A percentile compares a stretch with the other conserved stretches of the same genome.
These are phyloP conservation scores for Scolopax bukidnonensis DNA, from an alignment of 2,797 vertebrate species.

Conservation along the genomic window DNA sequence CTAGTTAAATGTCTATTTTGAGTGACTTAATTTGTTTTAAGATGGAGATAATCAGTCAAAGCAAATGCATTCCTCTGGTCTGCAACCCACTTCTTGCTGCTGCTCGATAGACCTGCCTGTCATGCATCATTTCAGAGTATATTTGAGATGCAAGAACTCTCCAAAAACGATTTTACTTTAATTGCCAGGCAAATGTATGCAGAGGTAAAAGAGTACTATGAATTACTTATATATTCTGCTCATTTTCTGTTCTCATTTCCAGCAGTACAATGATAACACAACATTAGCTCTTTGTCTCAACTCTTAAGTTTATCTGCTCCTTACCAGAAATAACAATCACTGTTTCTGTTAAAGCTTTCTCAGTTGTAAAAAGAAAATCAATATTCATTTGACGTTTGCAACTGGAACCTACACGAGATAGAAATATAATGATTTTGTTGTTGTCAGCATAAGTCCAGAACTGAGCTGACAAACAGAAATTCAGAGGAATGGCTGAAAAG, in stretches of 20 bases:
- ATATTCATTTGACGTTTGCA: slow-evolving; percentile 50
- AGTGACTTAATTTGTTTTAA: not conserved
- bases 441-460: slow-evolving; percentile 4
- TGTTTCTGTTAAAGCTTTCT: slow-evolving; percentile 32
- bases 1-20: not conserved
- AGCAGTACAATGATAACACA: not conserved
- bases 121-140: not conserved
- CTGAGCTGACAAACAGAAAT: slow-evolving; percentile 36
- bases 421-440: slow-evolving; percentile 32
- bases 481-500: not conserved
- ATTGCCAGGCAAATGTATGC: not conserved
- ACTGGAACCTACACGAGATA: not conserved
- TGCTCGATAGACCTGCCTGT: not conserved
- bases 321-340: not conserved
- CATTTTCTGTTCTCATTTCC: not conserved
- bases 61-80: not conserved
- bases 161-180: not conserved
- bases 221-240: not conserved
- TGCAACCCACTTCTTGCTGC: not conserved
- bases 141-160: not conserved
- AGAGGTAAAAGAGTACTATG: not conserved
- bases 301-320: not conserved
- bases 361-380: slow-evolving; percentile 31
- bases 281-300: not conserved
- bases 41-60: not conserved